Conservation (phyloP, 2,888 invertebrate species). For the Cerastoderma edule region DNA sequence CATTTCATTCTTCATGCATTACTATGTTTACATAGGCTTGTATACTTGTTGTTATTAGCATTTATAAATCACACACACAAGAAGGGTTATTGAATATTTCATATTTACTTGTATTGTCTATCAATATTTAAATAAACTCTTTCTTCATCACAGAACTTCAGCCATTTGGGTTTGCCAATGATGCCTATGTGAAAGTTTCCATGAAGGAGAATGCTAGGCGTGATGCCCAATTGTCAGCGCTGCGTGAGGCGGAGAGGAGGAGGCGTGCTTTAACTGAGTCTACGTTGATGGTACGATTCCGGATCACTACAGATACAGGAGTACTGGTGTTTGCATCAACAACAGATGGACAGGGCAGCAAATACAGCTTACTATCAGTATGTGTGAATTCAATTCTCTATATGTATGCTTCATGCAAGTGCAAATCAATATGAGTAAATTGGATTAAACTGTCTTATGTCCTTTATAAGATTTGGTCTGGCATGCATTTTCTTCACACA, state of each 20-base stretch:
- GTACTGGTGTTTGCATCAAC: constrained; percentile 93
- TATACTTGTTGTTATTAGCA: too few species aligned
- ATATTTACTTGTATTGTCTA: too few species aligned
- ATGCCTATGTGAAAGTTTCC: constrained; percentile 90
- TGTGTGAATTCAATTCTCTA: too few species aligned
- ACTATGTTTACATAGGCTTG: too few species aligned
- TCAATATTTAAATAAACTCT: not conserved
- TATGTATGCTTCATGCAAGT: too few species aligned
- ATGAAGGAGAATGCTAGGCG: constrained; percentile 91
- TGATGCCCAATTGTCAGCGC: constrained; percentile 89
- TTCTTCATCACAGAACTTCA: constrained; percentile 87
- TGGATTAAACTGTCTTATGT: too few species aligned
- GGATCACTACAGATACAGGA: constrained; percentile 91
- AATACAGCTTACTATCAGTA: constrained; percentile 87
- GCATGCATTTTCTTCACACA: too few species aligned
- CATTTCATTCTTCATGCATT: too few species aligned
- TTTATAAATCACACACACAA: too few species aligned
- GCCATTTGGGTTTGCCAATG: constrained; percentile 91
- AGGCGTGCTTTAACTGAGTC: constrained; percentile 85
- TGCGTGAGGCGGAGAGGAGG: constrained; percentile 39
- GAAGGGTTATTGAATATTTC: not conserved
- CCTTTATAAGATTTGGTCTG: too few species aligned
- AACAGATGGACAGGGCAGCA: constrained; percentile 91
- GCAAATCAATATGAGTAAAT: too few species aligned
- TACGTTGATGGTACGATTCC: constrained; percentile 91